Evolutionary conservation across 2,797 vertebrate genomes (phyloP).

Genomic region (Sebastes kiyomatsui): DNA sequence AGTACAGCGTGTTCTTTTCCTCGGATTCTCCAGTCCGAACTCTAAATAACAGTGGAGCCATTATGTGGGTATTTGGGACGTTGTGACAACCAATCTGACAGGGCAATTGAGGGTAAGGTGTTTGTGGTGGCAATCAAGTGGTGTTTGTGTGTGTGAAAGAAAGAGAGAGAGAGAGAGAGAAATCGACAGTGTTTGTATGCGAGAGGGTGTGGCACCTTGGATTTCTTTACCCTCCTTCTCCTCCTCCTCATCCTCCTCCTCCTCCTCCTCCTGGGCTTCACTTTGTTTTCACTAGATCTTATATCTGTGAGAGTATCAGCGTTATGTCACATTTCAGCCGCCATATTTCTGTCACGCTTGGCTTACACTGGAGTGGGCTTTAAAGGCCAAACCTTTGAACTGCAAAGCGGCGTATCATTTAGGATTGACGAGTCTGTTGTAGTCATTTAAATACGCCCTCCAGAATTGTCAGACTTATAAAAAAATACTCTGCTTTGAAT

Average conservation of each 20-base stretch:
- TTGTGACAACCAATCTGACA: constrained; percentile 29
- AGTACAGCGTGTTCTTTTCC: constrained; percentile 54
- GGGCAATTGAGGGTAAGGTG: constrained; percentile 56
- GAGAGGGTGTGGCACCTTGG: constrained; percentile 50
- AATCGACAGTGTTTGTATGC: constrained; percentile 18
- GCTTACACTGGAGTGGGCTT: not conserved
- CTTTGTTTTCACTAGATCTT: constrained; percentile 13
- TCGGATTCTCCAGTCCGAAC: constrained; percentile 53
- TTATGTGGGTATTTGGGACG: constrained; percentile 43
- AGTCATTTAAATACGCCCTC: not conserved
- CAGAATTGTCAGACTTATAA: not conserved
- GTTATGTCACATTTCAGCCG: constrained; percentile 12
- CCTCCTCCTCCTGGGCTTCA: not conserved
- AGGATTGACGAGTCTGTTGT: not conserved
- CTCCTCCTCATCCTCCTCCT: not conserved
- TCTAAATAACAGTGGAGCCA: constrained; percentile 38
- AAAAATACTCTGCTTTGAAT: not conserved
- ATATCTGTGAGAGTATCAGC: constrained; percentile 12
- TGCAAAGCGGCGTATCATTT: not conserved
- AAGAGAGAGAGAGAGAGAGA: constrained; percentile 9
- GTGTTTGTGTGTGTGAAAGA: constrained; percentile 9
- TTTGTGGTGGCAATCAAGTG: constrained; percentile 38
- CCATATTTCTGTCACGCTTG: not conserved
- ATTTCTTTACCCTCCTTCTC: not conserved
- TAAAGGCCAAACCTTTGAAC: not conserved